Percentiles rank a stretch among this genome's conserved stretches.
phyloP scores from a whole-genome alignment of 2,888 invertebrate genomes.

The Tryphoninae sp. region DNA sequence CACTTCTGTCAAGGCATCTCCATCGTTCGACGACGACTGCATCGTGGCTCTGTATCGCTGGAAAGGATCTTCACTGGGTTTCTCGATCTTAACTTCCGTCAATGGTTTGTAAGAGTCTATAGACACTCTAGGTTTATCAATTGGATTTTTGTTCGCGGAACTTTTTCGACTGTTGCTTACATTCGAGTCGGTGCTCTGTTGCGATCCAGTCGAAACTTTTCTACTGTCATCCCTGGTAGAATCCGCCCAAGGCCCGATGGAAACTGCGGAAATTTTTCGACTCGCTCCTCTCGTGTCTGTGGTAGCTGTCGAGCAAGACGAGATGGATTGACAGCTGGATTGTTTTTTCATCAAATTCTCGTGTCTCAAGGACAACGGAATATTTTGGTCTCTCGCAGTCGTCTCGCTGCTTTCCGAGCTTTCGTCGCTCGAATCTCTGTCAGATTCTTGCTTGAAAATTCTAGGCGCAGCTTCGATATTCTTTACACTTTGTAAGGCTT shows the following conservation, averaged over 20 bases:
- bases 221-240: conserved; percentile 38
- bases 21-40: conserved; percentile 43
- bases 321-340: conserved; percentile 41
- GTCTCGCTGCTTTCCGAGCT: background rate
- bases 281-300: conserved; percentile 48
- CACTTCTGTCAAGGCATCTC: conserved; percentile 52
- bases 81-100: conserved; percentile 70
- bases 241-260: conserved; percentile 65
- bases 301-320: conserved; percentile 51
- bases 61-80: conserved; percentile 69
- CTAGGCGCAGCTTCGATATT: conserved; percentile 58
- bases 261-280: conserved; percentile 64
- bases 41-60: conserved; percentile 69
- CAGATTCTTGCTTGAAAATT: conserved; percentile 18
- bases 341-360: conserved; percentile 13
- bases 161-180: conserved; percentile 61
- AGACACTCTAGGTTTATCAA: conserved; percentile 67
- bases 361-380: background rate
- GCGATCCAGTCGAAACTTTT: conserved; percentile 65
- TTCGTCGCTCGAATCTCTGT: background rate
- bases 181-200: conserved; percentile 52
- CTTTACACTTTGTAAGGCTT: conserved; percentile 54
- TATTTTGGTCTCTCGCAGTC: conserved; percentile 3
- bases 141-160: conserved; percentile 56
- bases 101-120: conserved; percentile 71